Conservation (phyloP, 2,113 vertebrate species). For the Cyanocitta stelleri region DNA sequence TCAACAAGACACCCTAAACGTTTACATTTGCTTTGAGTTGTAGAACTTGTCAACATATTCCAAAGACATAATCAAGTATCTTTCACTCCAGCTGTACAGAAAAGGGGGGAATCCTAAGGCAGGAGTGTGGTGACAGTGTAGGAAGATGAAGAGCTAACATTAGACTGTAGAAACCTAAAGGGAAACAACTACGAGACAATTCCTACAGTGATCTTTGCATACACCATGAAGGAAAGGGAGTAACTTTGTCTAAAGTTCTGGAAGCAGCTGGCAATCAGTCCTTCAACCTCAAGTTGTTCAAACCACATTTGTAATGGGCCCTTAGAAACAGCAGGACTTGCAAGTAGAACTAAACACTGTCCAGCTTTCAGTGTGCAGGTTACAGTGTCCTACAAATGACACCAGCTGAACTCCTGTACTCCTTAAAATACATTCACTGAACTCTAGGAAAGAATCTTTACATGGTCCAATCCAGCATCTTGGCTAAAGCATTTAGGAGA, state of each 20-base stretch:
- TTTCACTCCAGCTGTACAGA: neutral
- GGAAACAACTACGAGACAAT: neutral
- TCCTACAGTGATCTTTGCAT: neutral
- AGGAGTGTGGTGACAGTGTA: neutral
- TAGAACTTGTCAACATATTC: neutral
- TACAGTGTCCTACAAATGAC: neutral
- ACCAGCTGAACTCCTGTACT: neutral
- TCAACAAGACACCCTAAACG: neutral
- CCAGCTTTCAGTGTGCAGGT: neutral
- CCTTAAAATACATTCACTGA: neutral
- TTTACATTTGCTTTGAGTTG: neutral
- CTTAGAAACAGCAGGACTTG: neutral
- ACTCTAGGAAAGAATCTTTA: neutral
- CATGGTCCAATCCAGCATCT: neutral
- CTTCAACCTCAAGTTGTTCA: neutral
- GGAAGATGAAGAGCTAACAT: neutral
- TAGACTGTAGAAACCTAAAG: neutral
- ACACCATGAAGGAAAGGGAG: fast-evolving
- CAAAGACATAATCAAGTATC: neutral
- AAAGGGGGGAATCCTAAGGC: neutral
- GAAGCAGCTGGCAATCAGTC: neutral
- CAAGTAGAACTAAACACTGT: neutral
- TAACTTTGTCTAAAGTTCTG: neutral
- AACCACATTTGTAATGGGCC: neutral
- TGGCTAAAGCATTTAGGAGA: neutral